Evolutionary conservation across 1,140 invertebrate species (phyloP), one percentile per base, ranked within the genome.

Genomic region (Neodiprion virginianus): DNA sequence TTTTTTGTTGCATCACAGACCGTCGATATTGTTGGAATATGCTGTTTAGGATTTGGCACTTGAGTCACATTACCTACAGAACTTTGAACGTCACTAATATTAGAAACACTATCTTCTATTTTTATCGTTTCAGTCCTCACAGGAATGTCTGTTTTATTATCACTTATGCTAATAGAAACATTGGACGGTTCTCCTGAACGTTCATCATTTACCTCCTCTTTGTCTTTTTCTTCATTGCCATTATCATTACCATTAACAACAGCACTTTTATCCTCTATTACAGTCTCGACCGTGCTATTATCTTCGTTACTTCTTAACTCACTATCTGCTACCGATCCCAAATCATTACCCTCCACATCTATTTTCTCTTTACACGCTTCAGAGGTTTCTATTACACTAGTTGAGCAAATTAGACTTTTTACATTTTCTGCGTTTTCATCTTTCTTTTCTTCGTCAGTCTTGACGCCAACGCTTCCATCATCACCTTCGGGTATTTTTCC

Each of bases 1-100:
- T 76, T 87, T 85, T 89, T 86, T 86, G 86, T 89, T 83, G 89
- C 89, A 90, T 94, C 93, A 90, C 92, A 93, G 83, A 93, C 92
- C 80, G 92, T 93, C 77, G 92, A 93, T 89, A 94, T 93, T 78
- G 92, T 92, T 83, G 92, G 90, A 77, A 93, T 93, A 88, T 92
- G 92, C 79, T 92, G 90, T 76, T 90, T 89, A 80, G 89, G 76
- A 84, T 88, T 90, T 84, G 90, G 89, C 85, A 89, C 89, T 89
- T 90, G 88, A 73, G 82, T 90, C 86, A 81, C 84, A 81, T 87
- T 88, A 85, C 86, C 83, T 86, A 87, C 80, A 86, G 83, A 84
- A 87, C 83, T 86, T 86, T 86, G 82, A 85, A 86, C 81, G 84
- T 87, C 81, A 80, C 79, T 87, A 88, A 85, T 87, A 85, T 85